phyloP scores from a whole-genome alignment of 2,113 vertebrate species.

The Gymnorhina tibicen region DNA sequence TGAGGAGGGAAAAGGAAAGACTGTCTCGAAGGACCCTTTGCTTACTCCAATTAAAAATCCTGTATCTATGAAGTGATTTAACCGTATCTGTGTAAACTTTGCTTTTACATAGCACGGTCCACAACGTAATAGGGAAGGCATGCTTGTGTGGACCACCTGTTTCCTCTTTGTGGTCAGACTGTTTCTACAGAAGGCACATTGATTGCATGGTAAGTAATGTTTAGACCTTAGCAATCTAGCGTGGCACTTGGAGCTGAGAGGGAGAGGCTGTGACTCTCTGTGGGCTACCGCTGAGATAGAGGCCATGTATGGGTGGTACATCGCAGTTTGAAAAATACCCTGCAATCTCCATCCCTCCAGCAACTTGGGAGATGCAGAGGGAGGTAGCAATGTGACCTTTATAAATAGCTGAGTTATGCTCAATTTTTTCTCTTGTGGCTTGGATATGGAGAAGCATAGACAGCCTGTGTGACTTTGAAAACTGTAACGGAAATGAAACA shows the following conservation, averaged over 20 bases:
- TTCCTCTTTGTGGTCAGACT: background rate
- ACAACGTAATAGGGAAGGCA: background rate
- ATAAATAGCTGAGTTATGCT: conserved; percentile 15
- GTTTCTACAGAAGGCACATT: background rate
- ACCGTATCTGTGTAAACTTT: background rate
- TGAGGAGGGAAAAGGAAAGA: background rate
- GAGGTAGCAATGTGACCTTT: background rate
- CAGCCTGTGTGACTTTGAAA: background rate
- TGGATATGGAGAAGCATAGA: background rate
- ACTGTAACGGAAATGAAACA: conserved; percentile 47
- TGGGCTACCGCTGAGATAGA: background rate
- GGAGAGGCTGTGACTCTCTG: background rate
- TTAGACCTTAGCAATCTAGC: background rate
- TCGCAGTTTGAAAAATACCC: background rate
- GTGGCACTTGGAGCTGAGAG: background rate
- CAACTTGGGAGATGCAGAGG: background rate
- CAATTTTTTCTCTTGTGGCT: background rate
- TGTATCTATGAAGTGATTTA: background rate
- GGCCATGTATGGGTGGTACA: background rate
- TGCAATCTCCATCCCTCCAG: background rate
- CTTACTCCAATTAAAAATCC: background rate
- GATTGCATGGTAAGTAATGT: background rate
- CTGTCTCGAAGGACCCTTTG: rapidly evolving
- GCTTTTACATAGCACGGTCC: background rate
- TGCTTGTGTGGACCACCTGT: background rate